phyloP scores from a whole-genome alignment of 2,888 invertebrate genomes.

The Patella depressa region DNA sequence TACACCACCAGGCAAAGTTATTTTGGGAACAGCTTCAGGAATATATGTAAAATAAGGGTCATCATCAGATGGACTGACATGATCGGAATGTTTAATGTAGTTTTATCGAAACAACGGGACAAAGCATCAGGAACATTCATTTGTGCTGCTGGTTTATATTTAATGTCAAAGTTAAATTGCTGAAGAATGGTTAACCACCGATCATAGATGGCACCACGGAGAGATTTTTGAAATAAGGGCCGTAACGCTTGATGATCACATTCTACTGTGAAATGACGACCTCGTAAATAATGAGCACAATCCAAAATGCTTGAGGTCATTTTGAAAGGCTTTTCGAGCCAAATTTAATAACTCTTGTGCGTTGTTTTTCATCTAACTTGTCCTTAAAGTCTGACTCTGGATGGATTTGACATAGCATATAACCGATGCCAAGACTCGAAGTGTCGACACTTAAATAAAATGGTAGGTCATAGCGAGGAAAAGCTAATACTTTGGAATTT shows the following conservation, averaged over 20 bases:
- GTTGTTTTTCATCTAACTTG: neutral
- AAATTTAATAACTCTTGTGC: constrained; percentile 6
- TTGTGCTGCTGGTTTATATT: constrained; percentile 12
- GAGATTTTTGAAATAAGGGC: constrained; percentile 22
- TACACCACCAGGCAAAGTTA: constrained; percentile 12
- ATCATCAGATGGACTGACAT: constrained; percentile 21
- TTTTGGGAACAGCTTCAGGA: neutral
- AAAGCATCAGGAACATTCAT: constrained; percentile 16
- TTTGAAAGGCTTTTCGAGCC: neutral
- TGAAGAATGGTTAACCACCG: constrained; percentile 11
- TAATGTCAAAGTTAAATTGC: constrained; percentile 11
- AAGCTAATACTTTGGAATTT: constrained; percentile 24
- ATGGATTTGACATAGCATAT: constrained; percentile 18
- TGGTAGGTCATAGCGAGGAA: constrained; percentile 23
- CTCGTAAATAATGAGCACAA: constrained; percentile 24
- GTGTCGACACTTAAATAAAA: constrained; percentile 29
- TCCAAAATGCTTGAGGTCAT: constrained; percentile 24
- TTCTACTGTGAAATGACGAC: constrained; percentile 23
- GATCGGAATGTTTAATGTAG: neutral
- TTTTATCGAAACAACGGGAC: neutral
- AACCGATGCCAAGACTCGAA: constrained; percentile 15
- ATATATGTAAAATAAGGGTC: constrained; percentile 22
- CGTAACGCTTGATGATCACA: constrained; percentile 23
- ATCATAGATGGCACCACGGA: constrained; percentile 26
- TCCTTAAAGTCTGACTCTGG: constrained; percentile 5